Base-by-base conservation (phyloP, 2,113 vertebrate species). In the Poecilia latipinna region DNA sequence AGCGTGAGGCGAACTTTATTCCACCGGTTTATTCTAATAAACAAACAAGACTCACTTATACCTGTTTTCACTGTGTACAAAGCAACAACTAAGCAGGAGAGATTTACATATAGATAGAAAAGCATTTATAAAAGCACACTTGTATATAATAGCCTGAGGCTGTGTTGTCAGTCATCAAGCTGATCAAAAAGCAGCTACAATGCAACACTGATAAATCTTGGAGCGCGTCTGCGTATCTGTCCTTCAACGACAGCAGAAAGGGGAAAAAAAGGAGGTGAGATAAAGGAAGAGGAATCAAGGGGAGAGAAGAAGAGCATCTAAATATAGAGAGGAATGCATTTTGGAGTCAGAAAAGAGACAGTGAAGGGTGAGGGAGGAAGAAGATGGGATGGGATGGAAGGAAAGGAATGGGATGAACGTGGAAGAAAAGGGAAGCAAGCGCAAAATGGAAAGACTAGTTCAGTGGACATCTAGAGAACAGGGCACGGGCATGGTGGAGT, bases 301-400 rank as follows among this genome's bases (percentile, higher is more conserved):
- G 84, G 87, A 91, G 90, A 89, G 86, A 78, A 90, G 82, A 86
- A 83, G 84, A 89, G 83, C 77, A 82, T 88, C 93, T 93, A 93
- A 92, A 93, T 93, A 90, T 93, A 92, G 93, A 92, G 76, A 86
- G 80, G 69, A 82, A 87, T 69, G 39, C 79, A 81, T 90, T 92
- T 87, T 84, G 81, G 84, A 91, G 84, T 91, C 86, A 83, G 83
- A 82, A 88, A 87, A 87, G 83, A 93, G 89, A 92, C 84, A 86
- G 84, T 86, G 87, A 86, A 89, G 78, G 80, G 82, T 64, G 82
- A 85, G 70, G 60, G 15, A 6, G 61, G 68, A 75, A 61, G 54
- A 19, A 54, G 37, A 65, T 32, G 29, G 65, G 75, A 35, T 77
- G 70, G 22, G 75, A 35, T 77, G 70, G 22, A 48, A 48, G 48